Evolutionary conservation across 2,113 vertebrate genomes (phyloP), one percentile per base, ranked within the genome.

Genomic region (Himantopus leucocephalus): DNA sequence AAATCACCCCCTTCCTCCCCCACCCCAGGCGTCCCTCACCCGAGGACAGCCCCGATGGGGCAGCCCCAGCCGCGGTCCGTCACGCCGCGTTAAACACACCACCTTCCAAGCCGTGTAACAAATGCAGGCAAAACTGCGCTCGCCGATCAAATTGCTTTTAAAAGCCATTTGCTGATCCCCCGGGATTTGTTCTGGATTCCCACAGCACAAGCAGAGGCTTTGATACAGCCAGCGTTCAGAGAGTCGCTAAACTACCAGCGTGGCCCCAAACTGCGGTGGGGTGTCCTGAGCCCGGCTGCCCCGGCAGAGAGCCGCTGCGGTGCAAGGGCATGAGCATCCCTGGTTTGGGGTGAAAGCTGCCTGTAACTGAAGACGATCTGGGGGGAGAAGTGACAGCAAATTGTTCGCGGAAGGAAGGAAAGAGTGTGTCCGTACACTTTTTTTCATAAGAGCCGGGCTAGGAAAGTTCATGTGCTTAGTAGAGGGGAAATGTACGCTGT

Each of bases 301-400:
- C 45, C 60, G 86, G n/a, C 52, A 32, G 17, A n/a, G 17, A 92
- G 30, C 17, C 0, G 6, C 45, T 8, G 27, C 0, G 7, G 12
- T 12, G 21, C 3, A 1, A 50, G 48, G 48, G 48, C 48, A 23
- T 13, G 48, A 47, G 7, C 17, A 1, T 30, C 50, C 14, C 45
- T 9, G 6, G 10, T 39, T 85, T 85, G 63, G 34, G 29, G 6
- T 41, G 53, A 79, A 58, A 75, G 4, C 23, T 58, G 9, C 4
- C n/a, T 89, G 53, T 29, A 75, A 12, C 2, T 1, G 0, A 48
- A 64, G 43, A 17, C 0, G 0, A 3, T 66, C 10, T 1, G 1
- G 13, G 8, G 30, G 19, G 3, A 53, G 5, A 79, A 29, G 10
- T n/a, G 50, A 35, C 10, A 32, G 9, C 27, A 48, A 10, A 23